Conservation (phyloP, 2,113 vertebrate genomes). For the Pseudorasbora parva region DNA sequence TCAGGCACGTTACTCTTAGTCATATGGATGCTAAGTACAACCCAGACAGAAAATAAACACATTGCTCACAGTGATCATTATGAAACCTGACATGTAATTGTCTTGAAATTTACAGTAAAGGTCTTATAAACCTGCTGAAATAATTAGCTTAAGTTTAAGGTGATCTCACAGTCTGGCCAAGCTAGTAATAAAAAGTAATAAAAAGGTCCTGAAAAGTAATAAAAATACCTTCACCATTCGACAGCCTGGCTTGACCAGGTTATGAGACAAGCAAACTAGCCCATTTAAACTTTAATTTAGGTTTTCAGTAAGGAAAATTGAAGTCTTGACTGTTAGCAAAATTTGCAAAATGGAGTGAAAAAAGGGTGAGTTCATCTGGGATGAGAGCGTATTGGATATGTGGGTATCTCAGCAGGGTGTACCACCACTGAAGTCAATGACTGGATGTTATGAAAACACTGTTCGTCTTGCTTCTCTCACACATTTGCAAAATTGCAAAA, state of each 20-base stretch:
- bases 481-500: too few species aligned
- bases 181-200: neutral
- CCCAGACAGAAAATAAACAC: neutral
- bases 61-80: neutral
- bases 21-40: neutral
- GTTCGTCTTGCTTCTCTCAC: neutral
- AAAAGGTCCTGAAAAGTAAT: neutral
- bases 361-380: neutral
- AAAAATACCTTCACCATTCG: neutral
- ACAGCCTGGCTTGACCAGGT: neutral
- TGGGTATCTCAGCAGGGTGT: slow-evolving; percentile 47
- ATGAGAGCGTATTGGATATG: slow-evolving; percentile 26
- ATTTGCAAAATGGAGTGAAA: slow-evolving; percentile 24
- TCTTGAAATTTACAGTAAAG: neutral
- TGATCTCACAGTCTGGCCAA: too few species aligned
- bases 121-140: neutral
- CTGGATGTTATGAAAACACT: slow-evolving; percentile 40
- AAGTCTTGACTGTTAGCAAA: neutral
- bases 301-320: neutral
- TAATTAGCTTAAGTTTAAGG: neutral
- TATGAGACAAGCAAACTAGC: neutral
- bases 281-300: neutral
- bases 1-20: neutral
- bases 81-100: neutral
- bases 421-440: slow-evolving; percentile 41